A percentile compares a stretch with the other conserved stretches of the same genome.
phyloP scores from a whole-genome alignment of 2,113 vertebrate species.

The Limnothrissa miodon region DNA sequence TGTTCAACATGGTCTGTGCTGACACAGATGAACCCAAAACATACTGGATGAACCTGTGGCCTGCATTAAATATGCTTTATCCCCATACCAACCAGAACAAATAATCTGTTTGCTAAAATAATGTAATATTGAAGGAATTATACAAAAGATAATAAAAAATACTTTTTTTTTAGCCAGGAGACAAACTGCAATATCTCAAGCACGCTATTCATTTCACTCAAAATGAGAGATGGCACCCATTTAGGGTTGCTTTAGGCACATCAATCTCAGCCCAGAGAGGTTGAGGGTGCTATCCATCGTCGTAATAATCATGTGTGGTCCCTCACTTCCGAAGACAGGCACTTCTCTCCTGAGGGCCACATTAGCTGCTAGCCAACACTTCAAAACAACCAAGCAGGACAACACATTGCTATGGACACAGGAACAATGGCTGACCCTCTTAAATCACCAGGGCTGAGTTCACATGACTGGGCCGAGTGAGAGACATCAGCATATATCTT shows the following conservation, averaged over 20 bases:
- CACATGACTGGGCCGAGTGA: not conserved
- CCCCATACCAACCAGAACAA: not conserved
- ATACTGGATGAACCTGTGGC: not conserved
- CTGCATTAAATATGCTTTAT: not conserved
- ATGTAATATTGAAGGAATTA: too few relatives aligned
- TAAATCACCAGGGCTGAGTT: not conserved
- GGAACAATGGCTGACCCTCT: constrained; percentile 15
- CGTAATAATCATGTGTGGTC: not conserved
- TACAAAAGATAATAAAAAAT: too few relatives aligned
- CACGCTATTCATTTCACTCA: not conserved
- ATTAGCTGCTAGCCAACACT: not conserved
- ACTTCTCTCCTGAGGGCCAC: not conserved
- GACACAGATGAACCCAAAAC: not conserved
- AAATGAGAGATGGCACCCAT: not conserved
- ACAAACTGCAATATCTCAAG: not conserved
- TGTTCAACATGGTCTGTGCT: not conserved
- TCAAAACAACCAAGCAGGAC: not conserved
- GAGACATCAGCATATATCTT: constrained; percentile 3
- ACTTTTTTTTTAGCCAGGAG: too few relatives aligned
- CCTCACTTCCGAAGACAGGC: not conserved
- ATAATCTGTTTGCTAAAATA: too few relatives aligned
- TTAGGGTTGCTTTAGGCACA: too few relatives aligned
- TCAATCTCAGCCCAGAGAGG: not conserved
- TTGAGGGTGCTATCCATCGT: not conserved
- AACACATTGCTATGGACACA: not conserved